These are phyloP conservation scores for Chaetophractus vellerosus DNA, from an alignment of 2,797 vertebrate species.

Conservation along the genomic window DNA sequence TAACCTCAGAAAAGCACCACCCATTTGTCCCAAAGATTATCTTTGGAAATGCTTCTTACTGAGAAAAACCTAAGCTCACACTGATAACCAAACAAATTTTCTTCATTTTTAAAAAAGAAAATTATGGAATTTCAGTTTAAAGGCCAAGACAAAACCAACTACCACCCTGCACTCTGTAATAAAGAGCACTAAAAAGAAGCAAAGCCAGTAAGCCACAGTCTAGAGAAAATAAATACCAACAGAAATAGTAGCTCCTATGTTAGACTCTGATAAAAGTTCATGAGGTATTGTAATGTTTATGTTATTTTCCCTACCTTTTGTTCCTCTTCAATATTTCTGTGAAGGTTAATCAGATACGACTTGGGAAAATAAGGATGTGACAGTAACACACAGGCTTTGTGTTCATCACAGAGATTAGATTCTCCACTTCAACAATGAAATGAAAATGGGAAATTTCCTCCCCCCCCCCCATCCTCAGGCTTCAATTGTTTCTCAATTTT, in stretches of 20 bases:
- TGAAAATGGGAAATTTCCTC: neutral
- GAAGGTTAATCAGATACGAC: conserved; percentile 12
- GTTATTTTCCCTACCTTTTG: conserved; percentile 8
- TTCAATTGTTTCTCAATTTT: neutral
- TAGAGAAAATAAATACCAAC: neutral
- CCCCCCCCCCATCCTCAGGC: neutral
- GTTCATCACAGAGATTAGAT: neutral
- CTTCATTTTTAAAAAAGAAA: conserved; percentile 52
- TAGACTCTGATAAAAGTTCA: conserved; percentile 13
- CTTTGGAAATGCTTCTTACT: neutral
- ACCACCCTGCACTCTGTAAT: neutral
- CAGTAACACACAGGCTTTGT: neutral
- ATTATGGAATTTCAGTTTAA: neutral
- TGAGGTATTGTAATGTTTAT: neutral
- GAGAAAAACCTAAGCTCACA: conserved; percentile 1
- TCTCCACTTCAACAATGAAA: neutral
- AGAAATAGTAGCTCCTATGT: conserved; percentile 1
- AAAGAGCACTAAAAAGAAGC: neutral
- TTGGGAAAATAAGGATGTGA: conserved; percentile 34
- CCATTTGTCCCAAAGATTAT: conserved; percentile 37
- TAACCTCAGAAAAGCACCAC: conserved; percentile 51
- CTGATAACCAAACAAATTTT: conserved; percentile 35
- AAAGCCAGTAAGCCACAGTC: neutral
- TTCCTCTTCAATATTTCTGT: conserved; percentile 38
- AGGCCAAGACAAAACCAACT: neutral